A percentile compares a stretch with the other conserved stretches of the same genome.
phyloP scores from a whole-genome alignment of 2,888 invertebrate genomes.

The Erebia epiphron region DNA sequence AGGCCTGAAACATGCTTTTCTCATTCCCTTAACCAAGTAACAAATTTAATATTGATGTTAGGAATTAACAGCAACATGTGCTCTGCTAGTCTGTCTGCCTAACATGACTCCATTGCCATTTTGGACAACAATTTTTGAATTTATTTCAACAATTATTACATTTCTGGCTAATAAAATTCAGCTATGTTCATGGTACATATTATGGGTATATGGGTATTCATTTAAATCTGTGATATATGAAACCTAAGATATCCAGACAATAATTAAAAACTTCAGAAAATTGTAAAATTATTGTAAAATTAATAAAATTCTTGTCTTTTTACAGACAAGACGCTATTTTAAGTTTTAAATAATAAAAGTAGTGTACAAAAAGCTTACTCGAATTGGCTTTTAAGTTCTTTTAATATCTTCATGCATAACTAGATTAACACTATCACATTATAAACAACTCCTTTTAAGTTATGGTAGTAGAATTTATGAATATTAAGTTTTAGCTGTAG shows the following conservation, averaged over 20 bases:
- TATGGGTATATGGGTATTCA: neutral
- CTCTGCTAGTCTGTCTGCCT: slow-evolving; percentile 21
- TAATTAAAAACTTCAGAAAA: neutral
- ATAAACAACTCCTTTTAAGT: too few species aligned
- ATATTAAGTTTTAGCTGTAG: too few species aligned
- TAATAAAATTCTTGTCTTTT: too few species aligned
- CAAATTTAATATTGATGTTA: neutral
- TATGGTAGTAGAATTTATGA: too few species aligned
- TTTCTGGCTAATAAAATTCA: slow-evolving; percentile 40
- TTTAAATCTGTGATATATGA: neutral
- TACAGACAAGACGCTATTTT: too few species aligned
- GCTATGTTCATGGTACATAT: slow-evolving; percentile 45
- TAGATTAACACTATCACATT: too few species aligned
- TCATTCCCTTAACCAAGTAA: neutral
- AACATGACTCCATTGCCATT: slow-evolving; percentile 30
- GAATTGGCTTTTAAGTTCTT: too few species aligned
- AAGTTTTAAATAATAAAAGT: too few species aligned
- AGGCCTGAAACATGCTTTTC: neutral
- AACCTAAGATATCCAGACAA: neutral
- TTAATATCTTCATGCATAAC: too few species aligned
- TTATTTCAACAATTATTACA: slow-evolving; percentile 41
- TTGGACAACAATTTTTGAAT: slow-evolving; percentile 37
- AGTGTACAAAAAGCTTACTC: too few species aligned
- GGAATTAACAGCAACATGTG: slow-evolving; percentile 21
- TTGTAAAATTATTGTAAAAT: too few species aligned